Base-by-base conservation (phyloP, 2,113 vertebrate genomes). In the Athene cunicularia region DNA sequence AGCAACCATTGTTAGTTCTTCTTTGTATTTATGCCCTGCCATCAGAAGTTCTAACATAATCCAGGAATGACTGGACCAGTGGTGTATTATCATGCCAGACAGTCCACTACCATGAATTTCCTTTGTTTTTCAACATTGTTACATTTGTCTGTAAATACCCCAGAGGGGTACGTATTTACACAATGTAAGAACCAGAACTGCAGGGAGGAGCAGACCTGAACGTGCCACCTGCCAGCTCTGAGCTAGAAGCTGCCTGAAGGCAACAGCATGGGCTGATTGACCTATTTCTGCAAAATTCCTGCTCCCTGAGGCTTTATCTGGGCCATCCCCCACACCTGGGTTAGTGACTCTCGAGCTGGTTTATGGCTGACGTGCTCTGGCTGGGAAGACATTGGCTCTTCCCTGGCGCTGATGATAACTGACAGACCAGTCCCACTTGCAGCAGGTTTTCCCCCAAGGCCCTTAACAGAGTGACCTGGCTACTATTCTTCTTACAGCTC, bases 201-300 rank as follows among this genome's bases (percentile, higher is more conserved):
- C n/a, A n/a, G 32, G 86, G 22, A 68, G 26, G n/a, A 26, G 20
- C 41, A 39, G n/a, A 28, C 12, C 30, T 35, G 6, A 67, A 26
- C 0, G 4, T n/a, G 79, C 28, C 68, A 30, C 67, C 52, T 10
- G 26, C 33, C 80, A 47, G n/a, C 33, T 56, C 62, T 5, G 70
- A 81, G 68, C 32, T 4, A 1, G 50, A 45, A 55, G 73, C 0
- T 14, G 9, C 79, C 56, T 6, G 62, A 86, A 75, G 0, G 28
- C 63, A 33, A 1, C 56, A 41, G 71, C 22, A 14, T 3, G 5
- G 52, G n/a, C 74, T 2, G 20, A 59, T 0, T 35, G 68, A 56
- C n/a, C 47, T 1, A 2, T 3, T 12, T 12, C 58, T 1, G 49
- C 71, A 49, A 14, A 3, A 3, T 24, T 23, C 39, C 49, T 15